A percentile compares a stretch with the other conserved stretches of the same genome.
phyloP scores from a whole-genome alignment of 1,140 invertebrate species.

The Neodiprion pinetum region DNA sequence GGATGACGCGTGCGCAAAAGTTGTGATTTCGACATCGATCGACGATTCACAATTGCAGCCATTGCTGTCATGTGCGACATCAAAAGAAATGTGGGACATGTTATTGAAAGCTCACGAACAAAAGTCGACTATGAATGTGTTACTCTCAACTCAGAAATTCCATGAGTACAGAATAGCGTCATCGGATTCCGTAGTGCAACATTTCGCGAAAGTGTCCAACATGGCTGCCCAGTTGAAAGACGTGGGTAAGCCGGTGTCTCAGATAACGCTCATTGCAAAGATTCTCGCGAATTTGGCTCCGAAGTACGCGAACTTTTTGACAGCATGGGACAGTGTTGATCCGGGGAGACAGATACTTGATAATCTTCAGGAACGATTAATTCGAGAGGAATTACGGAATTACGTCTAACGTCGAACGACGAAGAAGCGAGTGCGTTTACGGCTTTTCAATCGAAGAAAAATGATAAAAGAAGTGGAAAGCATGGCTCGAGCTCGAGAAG shows the following conservation, averaged over 20 bases:
- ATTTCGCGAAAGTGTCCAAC: conserved; percentile 9
- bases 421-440: conserved; percentile 2
- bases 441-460: background rate
- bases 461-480: background rate
- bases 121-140: conserved; percentile 14
- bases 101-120: conserved; percentile 10
- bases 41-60: conserved; percentile 17
- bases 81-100: conserved; percentile 26
- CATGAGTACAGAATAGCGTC: conserved; percentile 2
- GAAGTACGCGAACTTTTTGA: background rate
- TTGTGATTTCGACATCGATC: conserved; percentile 22
- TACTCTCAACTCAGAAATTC: conserved; percentile 20
- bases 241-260: conserved; percentile 8
- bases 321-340: background rate
- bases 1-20: conserved; percentile 24
- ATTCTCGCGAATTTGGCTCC: background rate
- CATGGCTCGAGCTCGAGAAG: too few species aligned
- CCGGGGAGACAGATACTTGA: background rate
- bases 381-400: conserved; percentile 12
- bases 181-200: conserved; percentile 12
- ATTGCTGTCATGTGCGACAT: conserved; percentile 12
- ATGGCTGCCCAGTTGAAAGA: conserved; percentile 13
- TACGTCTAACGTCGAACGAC: background rate
- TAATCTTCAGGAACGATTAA: conserved; percentile 15
- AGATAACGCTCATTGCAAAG: conserved; percentile 10